Evolutionary conservation across 2,888 invertebrate genomes (phyloP), one percentile per base, ranked within the genome.

Genomic region (Mesorhabditis belari): DNA sequence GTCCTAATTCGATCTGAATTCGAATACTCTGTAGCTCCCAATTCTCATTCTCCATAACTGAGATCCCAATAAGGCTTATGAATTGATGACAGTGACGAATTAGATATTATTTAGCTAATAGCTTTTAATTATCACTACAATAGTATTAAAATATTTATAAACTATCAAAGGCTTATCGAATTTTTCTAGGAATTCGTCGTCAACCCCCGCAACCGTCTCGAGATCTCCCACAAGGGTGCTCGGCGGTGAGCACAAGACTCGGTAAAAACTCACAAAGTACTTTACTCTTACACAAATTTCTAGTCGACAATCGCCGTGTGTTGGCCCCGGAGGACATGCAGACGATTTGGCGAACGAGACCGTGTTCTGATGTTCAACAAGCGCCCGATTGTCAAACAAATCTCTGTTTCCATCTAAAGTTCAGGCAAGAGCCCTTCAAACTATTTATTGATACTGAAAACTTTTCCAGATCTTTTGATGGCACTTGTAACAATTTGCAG

Each of bases 401-500:
- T 57, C 49, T 64, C 44, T 79, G 79, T 64, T 79, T 65, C 66
- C 76, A 79, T 62, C 61, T 66, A 49, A 70, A 73, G 26, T 98
- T 92, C 81, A 87, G 96, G 0, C n/a, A n/a, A n/a, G n/a, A n/a
- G n/a, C n/a, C n/a, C n/a, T n/a, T n/a, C n/a, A n/a, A n/a, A n/a
- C n/a, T n/a, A n/a, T n/a, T n/a, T n/a, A n/a, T n/a, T n/a, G n/a
- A n/a, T n/a, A n/a, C n/a, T n/a, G n/a, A n/a, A n/a, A n/a, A n/a
- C n/a, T n/a, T n/a, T n/a, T n/a, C n/a, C n/a, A n/a, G n/a, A n/a
- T 88, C 87, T 60, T 86, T 91, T 62, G 95, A 96, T 81, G 98
- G 98, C 0, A 90, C 89, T 25, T 98, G 98, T 81, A 98, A 98
- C 82, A 98, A 98, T 55, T 82, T 86, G 90, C 65, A 67, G 44